These are phyloP conservation scores for Willisornis vidua DNA, from an alignment of 2,113 vertebrate genomes.

Conservation along the genomic window DNA sequence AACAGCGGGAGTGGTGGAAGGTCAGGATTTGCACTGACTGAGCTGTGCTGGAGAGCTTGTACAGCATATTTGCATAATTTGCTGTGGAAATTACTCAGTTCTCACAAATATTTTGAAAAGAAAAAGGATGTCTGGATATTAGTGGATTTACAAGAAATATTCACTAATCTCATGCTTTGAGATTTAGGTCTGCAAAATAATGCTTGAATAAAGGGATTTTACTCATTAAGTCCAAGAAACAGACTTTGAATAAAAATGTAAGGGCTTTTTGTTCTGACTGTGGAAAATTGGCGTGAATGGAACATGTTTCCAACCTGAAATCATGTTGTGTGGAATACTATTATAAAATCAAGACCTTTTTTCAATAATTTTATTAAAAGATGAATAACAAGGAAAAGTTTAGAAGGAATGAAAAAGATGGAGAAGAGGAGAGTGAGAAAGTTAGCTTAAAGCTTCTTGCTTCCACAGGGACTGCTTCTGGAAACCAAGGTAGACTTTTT, in stretches of 20 bases:
- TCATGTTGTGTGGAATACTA: not conserved
- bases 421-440: not conserved
- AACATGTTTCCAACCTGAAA: not conserved
- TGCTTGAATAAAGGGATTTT: constrained; percentile 9
- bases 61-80: constrained; percentile 47
- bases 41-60: constrained; percentile 51
- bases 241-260: not conserved
- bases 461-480: not conserved
- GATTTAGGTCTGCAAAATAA: not conserved
- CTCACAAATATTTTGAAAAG: constrained; percentile 45
- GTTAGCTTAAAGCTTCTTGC: not conserved
- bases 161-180: constrained; percentile 22
- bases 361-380: not conserved
- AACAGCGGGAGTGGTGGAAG: constrained; percentile 30
- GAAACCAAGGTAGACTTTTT: not conserved
- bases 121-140: not conserved
- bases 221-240: not conserved
- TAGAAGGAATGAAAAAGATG: not conserved
- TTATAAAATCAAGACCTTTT: not conserved
- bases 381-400: not conserved
- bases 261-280: not conserved
- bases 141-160: constrained; percentile 48
- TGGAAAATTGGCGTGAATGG: not conserved
- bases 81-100: constrained; percentile 38
- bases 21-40: constrained; percentile 40